Percentiles rank a stretch among this genome's conserved stretches.
phyloP scores from a whole-genome alignment of 2,797 vertebrate species.

The Falco biarmicus region DNA sequence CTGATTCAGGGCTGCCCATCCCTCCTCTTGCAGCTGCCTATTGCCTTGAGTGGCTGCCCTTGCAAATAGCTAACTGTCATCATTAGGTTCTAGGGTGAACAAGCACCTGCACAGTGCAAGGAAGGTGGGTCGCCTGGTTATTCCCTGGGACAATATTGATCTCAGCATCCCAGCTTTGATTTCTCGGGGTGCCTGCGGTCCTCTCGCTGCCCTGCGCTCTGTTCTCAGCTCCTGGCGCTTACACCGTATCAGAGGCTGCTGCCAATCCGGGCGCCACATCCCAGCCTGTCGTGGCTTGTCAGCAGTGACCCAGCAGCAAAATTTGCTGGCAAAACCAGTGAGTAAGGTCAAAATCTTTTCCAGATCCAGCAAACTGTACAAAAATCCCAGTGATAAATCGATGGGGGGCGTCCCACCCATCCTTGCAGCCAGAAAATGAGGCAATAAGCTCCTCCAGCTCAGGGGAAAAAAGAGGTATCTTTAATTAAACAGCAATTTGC shows the following conservation, averaged over 20 bases:
- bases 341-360: background rate
- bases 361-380: background rate
- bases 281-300: background rate
- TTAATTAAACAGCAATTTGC: background rate
- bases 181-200: background rate
- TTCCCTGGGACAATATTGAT: background rate
- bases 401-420: fast-evolving
- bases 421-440: background rate
- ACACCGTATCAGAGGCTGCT: background rate
- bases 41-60: background rate
- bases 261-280: fast-evolving
- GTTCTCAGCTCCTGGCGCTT: fast-evolving
- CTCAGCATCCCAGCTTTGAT: background rate
- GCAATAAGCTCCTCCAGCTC: background rate
- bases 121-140: fast-evolving
- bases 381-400: background rate
- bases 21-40: background rate
- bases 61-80: background rate
- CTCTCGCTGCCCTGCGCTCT: fast-evolving
- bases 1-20: background rate
- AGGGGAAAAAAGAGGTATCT: background rate
- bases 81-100: background rate
- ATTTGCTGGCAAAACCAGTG: background rate
- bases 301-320: background rate
- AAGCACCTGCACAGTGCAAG: fast-evolving